Conservation (phyloP, 2,888 invertebrate genomes). For the Hedychridium roseum region DNA sequence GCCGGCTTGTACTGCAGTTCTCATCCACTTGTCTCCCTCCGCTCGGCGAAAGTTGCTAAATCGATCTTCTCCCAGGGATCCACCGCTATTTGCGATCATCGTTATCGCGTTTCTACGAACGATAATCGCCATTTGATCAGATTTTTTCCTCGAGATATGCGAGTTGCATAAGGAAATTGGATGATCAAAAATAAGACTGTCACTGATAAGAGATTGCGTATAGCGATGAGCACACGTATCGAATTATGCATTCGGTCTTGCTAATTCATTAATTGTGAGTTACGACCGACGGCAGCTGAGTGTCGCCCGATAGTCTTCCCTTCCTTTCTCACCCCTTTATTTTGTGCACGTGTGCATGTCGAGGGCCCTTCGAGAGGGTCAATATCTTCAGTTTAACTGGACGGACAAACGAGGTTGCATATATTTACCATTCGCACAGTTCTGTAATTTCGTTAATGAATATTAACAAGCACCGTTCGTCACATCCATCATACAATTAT, state of each 20-base stretch:
- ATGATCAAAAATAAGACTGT: too few species aligned
- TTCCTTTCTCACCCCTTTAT: slow-evolving; percentile 2
- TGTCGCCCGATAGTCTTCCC: slow-evolving; percentile 35
- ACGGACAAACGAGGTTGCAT: too few species aligned
- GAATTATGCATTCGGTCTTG: slow-evolving; percentile 35
- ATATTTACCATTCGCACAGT: too few species aligned
- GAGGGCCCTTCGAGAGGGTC: too few species aligned
- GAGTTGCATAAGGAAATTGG: too few species aligned
- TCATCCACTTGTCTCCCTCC: background rate
- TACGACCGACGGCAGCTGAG: slow-evolving; percentile 36
- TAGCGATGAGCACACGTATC: slow-evolving; percentile 8
- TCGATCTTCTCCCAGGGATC: too few species aligned
- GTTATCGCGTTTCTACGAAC: slow-evolving; percentile 4
- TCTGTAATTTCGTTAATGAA: too few species aligned
- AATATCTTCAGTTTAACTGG: too few species aligned
- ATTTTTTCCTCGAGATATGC: slow-evolving; percentile 1
- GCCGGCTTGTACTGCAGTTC: background rate
- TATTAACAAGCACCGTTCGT: too few species aligned
- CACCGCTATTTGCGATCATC: background rate
- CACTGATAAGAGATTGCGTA: too few species aligned
- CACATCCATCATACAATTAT: too few species aligned
- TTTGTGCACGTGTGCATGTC: background rate
- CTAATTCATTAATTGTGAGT: slow-evolving; percentile 53
- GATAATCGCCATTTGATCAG: background rate
- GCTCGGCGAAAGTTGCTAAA: too few species aligned